phyloP scores from a whole-genome alignment of 2,888 invertebrate species.

The Pedicia rivosa region DNA sequence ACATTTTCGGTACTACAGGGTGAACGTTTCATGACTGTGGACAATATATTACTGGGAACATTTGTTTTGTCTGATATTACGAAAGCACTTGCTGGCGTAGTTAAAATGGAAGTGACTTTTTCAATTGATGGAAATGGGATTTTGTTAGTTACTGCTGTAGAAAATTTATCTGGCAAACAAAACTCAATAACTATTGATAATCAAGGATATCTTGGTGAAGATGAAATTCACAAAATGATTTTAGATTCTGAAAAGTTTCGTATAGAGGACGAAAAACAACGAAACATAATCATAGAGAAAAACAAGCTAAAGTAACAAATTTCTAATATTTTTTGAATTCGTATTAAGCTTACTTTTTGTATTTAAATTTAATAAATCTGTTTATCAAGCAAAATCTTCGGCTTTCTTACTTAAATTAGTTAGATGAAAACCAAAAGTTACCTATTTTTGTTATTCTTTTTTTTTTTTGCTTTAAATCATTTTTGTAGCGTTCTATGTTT shows the following conservation, averaged over 20 bases:
- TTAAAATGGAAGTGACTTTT: conserved; percentile 73
- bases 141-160: conserved; percentile 81
- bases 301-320: no score
- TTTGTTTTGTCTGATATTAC: conserved; percentile 93
- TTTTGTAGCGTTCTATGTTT: no score
- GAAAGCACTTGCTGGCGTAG: conserved; percentile 76
- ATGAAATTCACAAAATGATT: conserved; percentile 85
- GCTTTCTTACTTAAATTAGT: no score
- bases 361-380: no score
- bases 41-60: conserved; percentile 86
- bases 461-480: no score
- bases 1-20: conserved; percentile 70
- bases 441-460: no score
- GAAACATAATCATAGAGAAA: conserved; percentile 64
- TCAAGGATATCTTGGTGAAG: conserved; percentile 77
- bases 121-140: conserved; percentile 86
- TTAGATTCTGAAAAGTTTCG: conserved; percentile 85
- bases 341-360: no score
- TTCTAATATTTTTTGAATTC: no score
- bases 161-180: conserved; percentile 80
- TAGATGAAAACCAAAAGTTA: no score
- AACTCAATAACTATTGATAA: conserved; percentile 82
- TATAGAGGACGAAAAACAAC: conserved; percentile 62
- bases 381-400: no score
- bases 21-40: conserved; percentile 85